phyloP scores from a whole-genome alignment of 2,797 vertebrate genomes.

The Fratercula arctica region DNA sequence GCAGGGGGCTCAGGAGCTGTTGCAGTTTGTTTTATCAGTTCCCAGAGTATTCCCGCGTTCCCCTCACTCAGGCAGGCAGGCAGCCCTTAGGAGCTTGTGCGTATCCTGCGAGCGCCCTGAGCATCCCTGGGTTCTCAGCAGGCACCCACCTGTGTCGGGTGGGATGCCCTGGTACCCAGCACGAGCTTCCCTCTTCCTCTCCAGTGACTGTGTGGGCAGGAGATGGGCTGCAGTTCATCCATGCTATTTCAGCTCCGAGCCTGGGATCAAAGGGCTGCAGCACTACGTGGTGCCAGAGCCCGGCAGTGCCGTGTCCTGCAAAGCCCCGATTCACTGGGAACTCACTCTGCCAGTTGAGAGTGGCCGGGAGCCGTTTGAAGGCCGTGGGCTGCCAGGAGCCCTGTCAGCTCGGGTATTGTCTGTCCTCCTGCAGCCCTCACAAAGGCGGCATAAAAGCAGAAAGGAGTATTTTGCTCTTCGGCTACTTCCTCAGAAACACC shows the following conservation, averaged over 20 bases:
- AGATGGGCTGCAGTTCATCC: not conserved
- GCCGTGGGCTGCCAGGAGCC: not conserved
- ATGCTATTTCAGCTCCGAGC: not conserved
- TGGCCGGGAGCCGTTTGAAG: not conserved
- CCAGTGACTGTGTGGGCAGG: accelerated
- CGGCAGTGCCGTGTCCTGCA: accelerated
- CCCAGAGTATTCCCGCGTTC: not conserved
- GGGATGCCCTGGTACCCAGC: not conserved
- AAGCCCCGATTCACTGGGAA: not conserved
- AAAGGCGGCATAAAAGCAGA: conserved; percentile 15
- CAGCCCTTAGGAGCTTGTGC: not conserved
- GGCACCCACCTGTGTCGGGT: accelerated
- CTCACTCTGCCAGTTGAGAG: not conserved
- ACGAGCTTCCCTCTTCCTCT: not conserved
- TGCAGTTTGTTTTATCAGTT: not conserved
- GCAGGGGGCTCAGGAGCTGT: not conserved
- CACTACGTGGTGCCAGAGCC: accelerated
- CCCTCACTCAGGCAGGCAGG: accelerated
- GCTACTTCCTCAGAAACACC: not conserved
- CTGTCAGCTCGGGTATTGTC: not conserved
- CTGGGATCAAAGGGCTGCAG: not conserved
- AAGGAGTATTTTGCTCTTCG: not conserved
- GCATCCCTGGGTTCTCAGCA: not conserved
- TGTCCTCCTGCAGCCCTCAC: not conserved
- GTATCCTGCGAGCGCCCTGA: not conserved